phyloP scores from a whole-genome alignment of 1,140 invertebrate genomes.

The Frieseomelitta varia region DNA sequence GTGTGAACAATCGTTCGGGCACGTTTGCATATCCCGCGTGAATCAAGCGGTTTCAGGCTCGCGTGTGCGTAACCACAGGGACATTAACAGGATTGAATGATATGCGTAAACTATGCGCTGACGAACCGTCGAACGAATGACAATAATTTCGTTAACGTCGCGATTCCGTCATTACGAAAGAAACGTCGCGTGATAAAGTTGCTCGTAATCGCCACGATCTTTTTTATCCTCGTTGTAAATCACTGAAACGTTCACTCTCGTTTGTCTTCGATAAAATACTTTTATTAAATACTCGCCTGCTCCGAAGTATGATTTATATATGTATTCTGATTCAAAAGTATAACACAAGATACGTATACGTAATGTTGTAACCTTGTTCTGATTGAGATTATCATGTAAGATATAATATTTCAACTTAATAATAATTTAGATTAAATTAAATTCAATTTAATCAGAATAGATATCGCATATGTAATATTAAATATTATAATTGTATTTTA shows the following conservation, averaged over 20 bases:
- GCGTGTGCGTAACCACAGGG: neutral
- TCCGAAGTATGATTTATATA: neutral
- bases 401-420: too few species aligned
- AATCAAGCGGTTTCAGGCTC: conserved; percentile 15
- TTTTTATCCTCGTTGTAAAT: neutral
- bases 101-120: conserved; percentile 12
- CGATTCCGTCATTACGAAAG: neutral
- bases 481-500: too few species aligned
- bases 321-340: too few species aligned
- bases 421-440: too few species aligned
- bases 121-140: conserved; percentile 5
- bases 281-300: neutral
- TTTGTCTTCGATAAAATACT: neutral
- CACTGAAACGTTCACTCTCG: neutral
- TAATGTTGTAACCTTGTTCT: too few species aligned
- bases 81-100: conserved; percentile 6
- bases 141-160: neutral
- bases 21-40: conserved; percentile 27
- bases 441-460: too few species aligned
- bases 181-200: neutral
- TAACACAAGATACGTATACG: too few species aligned
- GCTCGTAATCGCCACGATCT: too few species aligned
- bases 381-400: too few species aligned
- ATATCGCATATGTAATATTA: too few species aligned
- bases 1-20: conserved; percentile 28